Evolutionary conservation across 2,888 invertebrate species (phyloP), one percentile per base, ranked within the genome.

Genomic region (Xiphydria camelus): DNA sequence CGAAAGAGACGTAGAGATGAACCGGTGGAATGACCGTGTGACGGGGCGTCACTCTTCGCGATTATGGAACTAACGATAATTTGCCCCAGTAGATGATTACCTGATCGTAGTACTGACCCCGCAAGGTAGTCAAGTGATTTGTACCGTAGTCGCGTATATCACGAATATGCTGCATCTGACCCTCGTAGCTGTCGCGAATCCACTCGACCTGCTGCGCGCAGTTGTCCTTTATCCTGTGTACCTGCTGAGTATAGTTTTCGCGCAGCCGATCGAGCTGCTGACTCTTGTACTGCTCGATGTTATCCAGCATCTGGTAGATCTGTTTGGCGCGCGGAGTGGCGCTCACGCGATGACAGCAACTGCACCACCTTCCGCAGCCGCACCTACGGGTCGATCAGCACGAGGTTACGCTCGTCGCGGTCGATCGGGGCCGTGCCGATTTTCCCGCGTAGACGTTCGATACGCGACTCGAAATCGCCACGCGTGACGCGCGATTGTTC

Each of bases 101-200:
- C 86, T 95, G 94, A 77, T 94, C 93, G 68, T 86, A 87, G 77
- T 96, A 96, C 77, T 94, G 94, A 75, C 94, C 94, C 69, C 88
- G 83, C 64, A 95, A 81, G 2, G 90, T 83, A 45, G 91, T 88
- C 55, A 95, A 78, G 72, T 94, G 91, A 69, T 85, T 89, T 39
- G 91, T 89, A 47, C 96, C 94, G 73, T 94, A 94, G 68, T 95
- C 94, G 52, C 94, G 81, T 62, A 96, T 89, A 68, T 93, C 93
- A 62, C 87, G 84, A 40, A 94, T 80, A 72, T 93, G 89, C 64
- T 87, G 89, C 35, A 91, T 86, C 77, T 95, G 95, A 23, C 86
- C 83, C 61, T 89, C 87, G 75, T 96, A 96, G 72, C 93, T 94
- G 69, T 86, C 90, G 67, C 94, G 88, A 57, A 96, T 91, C 86